These are phyloP conservation scores for Apus apus DNA, from an alignment of 2,113 vertebrate species.

Conservation along the genomic window DNA sequence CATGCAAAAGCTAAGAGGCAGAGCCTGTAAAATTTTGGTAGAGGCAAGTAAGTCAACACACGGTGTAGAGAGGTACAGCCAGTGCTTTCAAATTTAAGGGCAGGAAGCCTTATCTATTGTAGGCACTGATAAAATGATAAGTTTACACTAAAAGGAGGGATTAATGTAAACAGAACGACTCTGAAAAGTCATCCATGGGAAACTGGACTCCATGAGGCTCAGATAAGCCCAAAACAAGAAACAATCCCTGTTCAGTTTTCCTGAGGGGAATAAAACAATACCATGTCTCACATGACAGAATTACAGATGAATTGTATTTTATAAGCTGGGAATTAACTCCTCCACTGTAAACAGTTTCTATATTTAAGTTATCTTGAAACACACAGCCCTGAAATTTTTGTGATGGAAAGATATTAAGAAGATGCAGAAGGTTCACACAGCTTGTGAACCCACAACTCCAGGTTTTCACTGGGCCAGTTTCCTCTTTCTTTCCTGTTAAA, in stretches of 20 bases:
- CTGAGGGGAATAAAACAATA: neutral
- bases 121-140: neutral
- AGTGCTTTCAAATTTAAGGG: neutral
- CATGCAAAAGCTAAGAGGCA: neutral
- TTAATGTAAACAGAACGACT: neutral
- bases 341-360: neutral
- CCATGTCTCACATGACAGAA: neutral
- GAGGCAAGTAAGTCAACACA: neutral
- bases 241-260: neutral
- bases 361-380: neutral
- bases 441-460: neutral
- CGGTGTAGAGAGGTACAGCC: neutral
- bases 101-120: neutral
- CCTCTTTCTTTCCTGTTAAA: neutral
- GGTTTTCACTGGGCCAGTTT: neutral
- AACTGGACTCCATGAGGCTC: neutral
- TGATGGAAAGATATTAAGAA: neutral
- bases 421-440: neutral
- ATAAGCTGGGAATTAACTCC: neutral
- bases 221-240: neutral
- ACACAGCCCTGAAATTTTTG: neutral
- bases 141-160: neutral
- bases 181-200: neutral
- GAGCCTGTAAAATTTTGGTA: neutral
- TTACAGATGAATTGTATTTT: neutral